Evolutionary conservation across 1,140 invertebrate genomes (phyloP).

Genomic region (Orius laevigatus): DNA sequence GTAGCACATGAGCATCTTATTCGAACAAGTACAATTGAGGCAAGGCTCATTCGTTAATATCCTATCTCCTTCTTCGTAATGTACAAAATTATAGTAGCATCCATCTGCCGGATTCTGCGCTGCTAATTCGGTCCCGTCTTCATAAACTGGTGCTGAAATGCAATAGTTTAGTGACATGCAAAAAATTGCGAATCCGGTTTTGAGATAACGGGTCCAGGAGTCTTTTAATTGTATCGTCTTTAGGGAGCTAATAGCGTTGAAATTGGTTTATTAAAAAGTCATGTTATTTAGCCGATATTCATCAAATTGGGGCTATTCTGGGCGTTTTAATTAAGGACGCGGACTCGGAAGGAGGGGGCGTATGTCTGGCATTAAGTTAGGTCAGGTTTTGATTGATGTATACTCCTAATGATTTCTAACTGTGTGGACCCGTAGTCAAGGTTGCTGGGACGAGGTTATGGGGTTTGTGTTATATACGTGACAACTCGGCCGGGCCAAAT

Average conservation of each 20-base stretch:
- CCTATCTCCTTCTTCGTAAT: slow-evolving; percentile 79
- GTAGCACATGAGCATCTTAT: slow-evolving; percentile 90
- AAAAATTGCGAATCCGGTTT: neutral
- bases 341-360: neutral
- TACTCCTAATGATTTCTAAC: neutral
- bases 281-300: too few species aligned
- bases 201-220: neutral
- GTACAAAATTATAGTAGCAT: slow-evolving; percentile 87
- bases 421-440: neutral
- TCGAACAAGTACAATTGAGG: slow-evolving; percentile 87
- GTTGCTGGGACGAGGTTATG: slow-evolving; percentile 4
- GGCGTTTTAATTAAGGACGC: neutral
- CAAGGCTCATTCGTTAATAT: slow-evolving; percentile 90
- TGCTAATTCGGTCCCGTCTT: slow-evolving; percentile 7
- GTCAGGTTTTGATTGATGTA: neutral
- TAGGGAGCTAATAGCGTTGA: too few species aligned
- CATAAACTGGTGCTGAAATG: slow-evolving; percentile 2
- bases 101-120: slow-evolving; percentile 27
- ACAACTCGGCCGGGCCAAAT: neutral
- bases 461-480: slow-evolving; percentile 6
- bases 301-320: too few species aligned
- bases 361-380: neutral
- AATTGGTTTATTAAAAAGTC: too few species aligned
- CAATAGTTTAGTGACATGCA: too few species aligned
- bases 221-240: too few species aligned